These are phyloP conservation scores for Cichlasoma orientale DNA, from an alignment of 2,797 vertebrate species.

Conservation along the genomic window DNA sequence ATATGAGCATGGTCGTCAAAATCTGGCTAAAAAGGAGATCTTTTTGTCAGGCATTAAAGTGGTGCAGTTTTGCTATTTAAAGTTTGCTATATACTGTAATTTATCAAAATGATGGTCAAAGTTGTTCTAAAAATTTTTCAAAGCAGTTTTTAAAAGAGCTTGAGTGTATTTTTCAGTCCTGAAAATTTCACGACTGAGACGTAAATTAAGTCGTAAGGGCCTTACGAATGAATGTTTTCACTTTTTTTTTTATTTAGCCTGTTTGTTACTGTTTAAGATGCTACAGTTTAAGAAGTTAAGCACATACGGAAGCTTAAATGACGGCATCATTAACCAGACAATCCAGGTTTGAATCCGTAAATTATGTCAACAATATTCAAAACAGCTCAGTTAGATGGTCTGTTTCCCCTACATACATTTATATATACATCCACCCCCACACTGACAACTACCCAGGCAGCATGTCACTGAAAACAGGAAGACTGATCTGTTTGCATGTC, in stretches of 20 bases:
- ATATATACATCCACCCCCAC: conserved; percentile 21
- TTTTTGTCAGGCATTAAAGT: neutral
- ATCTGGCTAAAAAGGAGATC: too few relatives aligned
- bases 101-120: too few relatives aligned
- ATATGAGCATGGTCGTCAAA: too few relatives aligned
- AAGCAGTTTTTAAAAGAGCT: neutral
- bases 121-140: too few relatives aligned
- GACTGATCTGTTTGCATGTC: conserved; percentile 31
- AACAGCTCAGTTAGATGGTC: conserved; percentile 19
- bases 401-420: conserved; percentile 16
- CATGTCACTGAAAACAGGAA: conserved; percentile 29
- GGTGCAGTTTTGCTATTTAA: neutral
- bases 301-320: neutral
- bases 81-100: neutral
- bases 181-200: neutral
- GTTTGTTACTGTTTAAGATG: neutral
- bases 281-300: too few relatives aligned
- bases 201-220: neutral
- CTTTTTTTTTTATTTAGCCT: too few relatives aligned
- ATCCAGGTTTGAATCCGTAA: conserved; percentile 15
- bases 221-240: too few relatives aligned
- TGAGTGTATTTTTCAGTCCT: too few relatives aligned
- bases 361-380: conserved; percentile 35
- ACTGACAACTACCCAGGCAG: conserved; percentile 18
- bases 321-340: neutral